phyloP scores from a whole-genome alignment of 2,888 invertebrate genomes.

The Volucella inflata region DNA sequence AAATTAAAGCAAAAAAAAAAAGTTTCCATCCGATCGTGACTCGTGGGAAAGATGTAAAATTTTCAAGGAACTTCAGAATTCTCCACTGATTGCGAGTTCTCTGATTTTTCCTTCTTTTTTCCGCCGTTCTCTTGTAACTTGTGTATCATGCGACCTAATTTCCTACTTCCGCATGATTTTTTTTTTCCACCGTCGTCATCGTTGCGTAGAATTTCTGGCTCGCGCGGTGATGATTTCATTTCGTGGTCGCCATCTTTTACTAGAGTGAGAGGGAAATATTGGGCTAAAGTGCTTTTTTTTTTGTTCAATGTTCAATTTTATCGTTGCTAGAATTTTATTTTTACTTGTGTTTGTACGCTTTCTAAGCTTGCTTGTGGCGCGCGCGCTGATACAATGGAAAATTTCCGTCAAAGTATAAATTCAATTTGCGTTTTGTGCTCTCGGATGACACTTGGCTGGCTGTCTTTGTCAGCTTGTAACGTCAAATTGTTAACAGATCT shows the following conservation, averaged over 20 bases:
- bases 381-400: slow-evolving; percentile 55
- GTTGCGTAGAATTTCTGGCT: slow-evolving; percentile 59
- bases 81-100: slow-evolving; percentile 4
- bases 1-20: slow-evolving; percentile 8
- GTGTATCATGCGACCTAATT: slow-evolving; percentile 78
- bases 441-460: slow-evolving; percentile 29
- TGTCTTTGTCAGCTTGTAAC: slow-evolving; percentile 18
- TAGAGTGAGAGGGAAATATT: slow-evolving; percentile 51
- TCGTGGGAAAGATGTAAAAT: slow-evolving; percentile 1
- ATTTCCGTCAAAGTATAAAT: slow-evolving; percentile 33
- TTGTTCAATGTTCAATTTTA: slow-evolving; percentile 38
- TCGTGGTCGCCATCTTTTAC: slow-evolving; percentile 74
- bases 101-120: slow-evolving; percentile 15
- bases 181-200: too few relatives aligned
- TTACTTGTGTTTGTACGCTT: slow-evolving; percentile 36
- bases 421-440: slow-evolving; percentile 38
- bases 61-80: slow-evolving; percentile 31
- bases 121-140: slow-evolving; percentile 65
- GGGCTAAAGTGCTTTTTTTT: slow-evolving; percentile 55
- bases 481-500: not conserved
- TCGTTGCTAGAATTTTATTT: slow-evolving; percentile 22
- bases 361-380: slow-evolving; percentile 69
- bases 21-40: not conserved
- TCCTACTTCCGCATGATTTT: slow-evolving; percentile 77
- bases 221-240: slow-evolving; percentile 69